These are phyloP conservation scores for Nycteola revayana DNA, from an alignment of 2,888 invertebrate species.

Conservation along the genomic window DNA sequence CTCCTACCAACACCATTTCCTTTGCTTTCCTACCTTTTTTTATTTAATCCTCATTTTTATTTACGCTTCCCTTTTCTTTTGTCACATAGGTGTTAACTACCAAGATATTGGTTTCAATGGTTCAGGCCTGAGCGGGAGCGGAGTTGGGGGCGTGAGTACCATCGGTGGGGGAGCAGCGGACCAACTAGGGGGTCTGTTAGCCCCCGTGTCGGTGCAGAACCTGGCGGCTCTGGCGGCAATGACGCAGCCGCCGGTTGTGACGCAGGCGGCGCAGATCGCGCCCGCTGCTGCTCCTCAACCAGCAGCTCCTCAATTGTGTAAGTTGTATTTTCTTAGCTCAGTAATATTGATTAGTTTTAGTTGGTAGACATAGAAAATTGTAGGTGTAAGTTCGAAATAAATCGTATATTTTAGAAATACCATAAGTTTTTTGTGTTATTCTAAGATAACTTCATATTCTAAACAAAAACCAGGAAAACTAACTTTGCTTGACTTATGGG, in stretches of 20 bases:
- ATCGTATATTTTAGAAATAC: no score
- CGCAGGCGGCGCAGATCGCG: constrained; percentile 73
- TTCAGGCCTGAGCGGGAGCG: constrained; percentile 70
- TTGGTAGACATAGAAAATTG: constrained; percentile 22
- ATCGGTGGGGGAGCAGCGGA: constrained; percentile 86
- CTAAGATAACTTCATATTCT: no score
- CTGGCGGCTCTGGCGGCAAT: constrained; percentile 94
- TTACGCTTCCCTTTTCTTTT: constrained; percentile 29
- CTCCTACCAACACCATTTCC: constrained; percentile 9
- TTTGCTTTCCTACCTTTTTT: constrained; percentile 5
- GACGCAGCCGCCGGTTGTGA: constrained; percentile 83
- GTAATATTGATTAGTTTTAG: constrained; percentile 12
- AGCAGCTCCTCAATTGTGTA: constrained; percentile 69
- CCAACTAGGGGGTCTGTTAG: constrained; percentile 92
- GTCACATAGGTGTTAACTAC: constrained; percentile 71
- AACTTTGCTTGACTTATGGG: no score
- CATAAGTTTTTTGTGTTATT: no score
- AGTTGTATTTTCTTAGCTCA: no score
- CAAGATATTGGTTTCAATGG: constrained; percentile 80
- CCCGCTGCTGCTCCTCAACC: constrained; percentile 64
- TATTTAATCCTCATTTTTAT: constrained; percentile 29
- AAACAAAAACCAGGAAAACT: no score
- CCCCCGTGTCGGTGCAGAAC: constrained; percentile 95
- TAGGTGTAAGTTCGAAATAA: no score
- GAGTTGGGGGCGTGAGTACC: constrained; percentile 49